phyloP scores from a whole-genome alignment of 2,888 invertebrate genomes.

The Hydroisotoma schaefferi region DNA sequence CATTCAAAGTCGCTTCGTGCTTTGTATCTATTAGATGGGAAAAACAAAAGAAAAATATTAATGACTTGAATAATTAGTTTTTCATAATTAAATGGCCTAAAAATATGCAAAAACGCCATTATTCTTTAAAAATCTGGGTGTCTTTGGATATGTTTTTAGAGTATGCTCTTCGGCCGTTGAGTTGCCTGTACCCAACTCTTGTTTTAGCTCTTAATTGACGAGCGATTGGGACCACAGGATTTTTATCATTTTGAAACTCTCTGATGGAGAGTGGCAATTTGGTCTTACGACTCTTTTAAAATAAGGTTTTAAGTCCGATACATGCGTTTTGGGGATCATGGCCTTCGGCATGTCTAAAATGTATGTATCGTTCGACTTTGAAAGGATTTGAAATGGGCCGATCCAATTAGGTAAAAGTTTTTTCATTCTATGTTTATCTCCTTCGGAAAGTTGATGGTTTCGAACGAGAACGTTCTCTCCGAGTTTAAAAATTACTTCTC shows the following conservation, averaged over 20 bases:
- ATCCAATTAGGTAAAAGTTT: slow-evolving; percentile 17
- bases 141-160: too few species aligned
- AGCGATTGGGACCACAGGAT: neutral
- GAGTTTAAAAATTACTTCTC: slow-evolving; percentile 13
- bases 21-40: too few species aligned
- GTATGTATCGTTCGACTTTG: neutral
- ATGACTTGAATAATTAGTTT: too few species aligned
- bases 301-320: too few species aligned
- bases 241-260: neutral
- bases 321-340: neutral
- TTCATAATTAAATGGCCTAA: too few species aligned
- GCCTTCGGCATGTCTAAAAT: neutral
- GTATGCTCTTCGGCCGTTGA: neutral
- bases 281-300: too few species aligned
- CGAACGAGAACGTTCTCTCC: slow-evolving; percentile 22
- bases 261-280: neutral
- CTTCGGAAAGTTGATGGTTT: slow-evolving; percentile 19
- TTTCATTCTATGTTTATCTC: slow-evolving; percentile 5
- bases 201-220: neutral
- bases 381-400: neutral
- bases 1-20: too few species aligned
- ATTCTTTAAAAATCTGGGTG: too few species aligned
- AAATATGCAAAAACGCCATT: too few species aligned
- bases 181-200: neutral
- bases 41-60: too few species aligned